Base-by-base conservation (phyloP, 2,113 vertebrate species). In the Pyrgilauda ruficollis region DNA sequence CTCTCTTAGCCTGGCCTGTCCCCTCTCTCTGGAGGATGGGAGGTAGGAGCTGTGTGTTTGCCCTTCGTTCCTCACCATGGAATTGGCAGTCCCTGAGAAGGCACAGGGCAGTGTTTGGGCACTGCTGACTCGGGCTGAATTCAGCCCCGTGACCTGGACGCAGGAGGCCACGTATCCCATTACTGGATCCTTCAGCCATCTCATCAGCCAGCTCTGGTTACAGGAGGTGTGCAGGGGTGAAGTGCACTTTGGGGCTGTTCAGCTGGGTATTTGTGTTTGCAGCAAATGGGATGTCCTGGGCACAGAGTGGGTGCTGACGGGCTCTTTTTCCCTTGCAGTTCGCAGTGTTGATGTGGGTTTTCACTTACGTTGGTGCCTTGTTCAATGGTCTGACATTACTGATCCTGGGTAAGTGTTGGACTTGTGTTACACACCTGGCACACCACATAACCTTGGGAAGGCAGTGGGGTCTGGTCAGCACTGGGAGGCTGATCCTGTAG, bases 321-420 rank as follows among this genome's bases (percentile, higher is more conserved):
- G 43, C 62, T 90, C 75, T 59, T 89, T 86, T 53, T 84, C 92
- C 64, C 44, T 81, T 97, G 14, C 35, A 99, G 99, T 99, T 99
- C 82, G 99, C 99, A 20, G 98, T 99, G 93, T 90, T 99, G 97
- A 99, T 99, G 99, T 99, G 99, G 99, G 98, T 99, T 37, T 98
- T 99, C 96, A 99, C 99, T 67, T 99, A 99, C 27, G 98, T 99
- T 58, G 99, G 99, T 97, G 99, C 99, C 97, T 98, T 99, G 98
- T 99, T 99, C 97, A 99, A 99, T 93, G 99, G 99, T 75, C 98
- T 99, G 97, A 99, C 99, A 62, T 97, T 99, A 27, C 97, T 99
- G 92, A 99, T 99, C 94, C 97, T 99, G 94, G 98, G 99, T 99
- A 98, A 99, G 99, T 97, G 52, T 78, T 64, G 52, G 58, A 67